Percentiles rank a stretch among this genome's conserved stretches.
Conservation (phyloP, 2,888 invertebrate genomes). For the Isoperla grammatica region DNA sequence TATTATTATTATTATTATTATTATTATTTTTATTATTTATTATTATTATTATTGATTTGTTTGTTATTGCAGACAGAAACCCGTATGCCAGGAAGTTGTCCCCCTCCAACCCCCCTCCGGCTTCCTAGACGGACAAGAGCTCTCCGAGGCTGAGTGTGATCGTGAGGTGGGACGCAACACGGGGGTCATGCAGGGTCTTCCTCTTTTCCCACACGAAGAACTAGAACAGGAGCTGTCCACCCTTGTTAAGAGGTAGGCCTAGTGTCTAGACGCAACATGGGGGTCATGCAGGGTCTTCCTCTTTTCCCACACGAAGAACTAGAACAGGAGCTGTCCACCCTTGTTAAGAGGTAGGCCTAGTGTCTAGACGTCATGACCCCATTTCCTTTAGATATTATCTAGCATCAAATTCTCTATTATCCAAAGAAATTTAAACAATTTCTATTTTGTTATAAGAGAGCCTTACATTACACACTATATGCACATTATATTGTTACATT, state of each 20-base stretch:
- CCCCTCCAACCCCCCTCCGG: conserved; percentile 35
- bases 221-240: conserved; percentile 35
- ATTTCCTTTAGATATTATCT: neutral
- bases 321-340: conserved; percentile 34
- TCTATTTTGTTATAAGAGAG: neutral
- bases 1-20: no score
- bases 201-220: conserved; percentile 33
- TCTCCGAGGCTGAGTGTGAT: conserved; percentile 33
- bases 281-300: conserved; percentile 25
- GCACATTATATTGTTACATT: no score
- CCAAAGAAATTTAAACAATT: no score
- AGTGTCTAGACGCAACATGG: neutral
- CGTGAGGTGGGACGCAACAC: conserved; percentile 14
- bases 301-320: conserved; percentile 33
- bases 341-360: conserved; percentile 32
- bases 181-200: conserved; percentile 23
- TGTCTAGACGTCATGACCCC: neutral
- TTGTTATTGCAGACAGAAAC: no score
- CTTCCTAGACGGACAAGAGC: conserved; percentile 35
- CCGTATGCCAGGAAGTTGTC: conserved; percentile 23
- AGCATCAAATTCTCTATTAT: no score
- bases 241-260: conserved; percentile 32
- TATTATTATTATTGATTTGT: no score
- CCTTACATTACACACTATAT: neutral
- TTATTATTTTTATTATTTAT: no score